Evolutionary conservation across 2,888 invertebrate genomes (phyloP), one percentile per base, ranked within the genome.

Genomic region (Acrobeloides nanus): DNA sequence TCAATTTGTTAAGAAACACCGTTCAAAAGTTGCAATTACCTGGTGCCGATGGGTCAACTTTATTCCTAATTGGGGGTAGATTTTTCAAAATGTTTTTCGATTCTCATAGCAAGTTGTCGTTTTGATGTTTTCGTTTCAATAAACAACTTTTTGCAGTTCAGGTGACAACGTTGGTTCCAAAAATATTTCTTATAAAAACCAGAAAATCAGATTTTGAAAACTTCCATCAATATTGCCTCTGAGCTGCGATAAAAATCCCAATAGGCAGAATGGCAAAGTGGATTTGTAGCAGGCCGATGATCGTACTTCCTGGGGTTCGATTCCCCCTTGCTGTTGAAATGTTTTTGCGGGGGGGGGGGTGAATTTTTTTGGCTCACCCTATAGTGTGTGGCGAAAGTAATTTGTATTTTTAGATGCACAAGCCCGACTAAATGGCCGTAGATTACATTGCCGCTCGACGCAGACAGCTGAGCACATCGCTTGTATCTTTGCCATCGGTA

Each of bases 391-490:
- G n/a, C n/a, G n/a, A n/a, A n/a, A n/a, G n/a, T n/a, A n/a, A n/a
- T 7, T 35, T 46, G 12, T 8, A 1, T 8, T 53, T 66, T 46
- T 45, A 72, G 73, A 73, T 49, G 73, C 73, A 5, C 73, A 73
- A 57, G 70, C 72, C 2, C 55, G 72, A 18, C 52, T 73, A 12
- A 64, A 68, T 21, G 72, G 70, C 10, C 67, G 68, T 34, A 54
- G 70, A 40, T 66, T 73, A 38, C 70, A 74, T 40, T 68, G 69
- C 38, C 55, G 68, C 21, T 69, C 68, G 18, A 65, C 67, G 17
- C 62, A 76, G 46, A 75, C 77, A 10, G 76, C 76, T 3, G 77
- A 78, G 61, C 76, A 77, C 51, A 67, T 78, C 8, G 76, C 76
- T 15, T 61, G 75, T 43, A 74, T 76, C 7, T 78, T 78, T 67